phyloP scores from a whole-genome alignment of 2,888 invertebrate genomes.

The Lasioglossum oenotherae region DNA sequence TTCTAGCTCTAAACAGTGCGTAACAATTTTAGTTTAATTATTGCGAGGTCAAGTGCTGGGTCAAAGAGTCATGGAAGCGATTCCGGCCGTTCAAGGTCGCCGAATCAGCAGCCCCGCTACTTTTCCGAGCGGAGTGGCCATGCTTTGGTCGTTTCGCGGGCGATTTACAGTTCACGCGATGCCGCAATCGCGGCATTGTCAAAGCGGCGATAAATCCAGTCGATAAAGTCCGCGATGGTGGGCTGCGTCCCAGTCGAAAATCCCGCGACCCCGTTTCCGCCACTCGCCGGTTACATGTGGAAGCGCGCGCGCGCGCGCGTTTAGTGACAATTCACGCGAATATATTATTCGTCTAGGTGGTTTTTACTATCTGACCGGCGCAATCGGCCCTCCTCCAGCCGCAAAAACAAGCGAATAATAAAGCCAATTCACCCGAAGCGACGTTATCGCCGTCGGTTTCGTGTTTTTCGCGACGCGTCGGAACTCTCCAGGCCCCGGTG shows the following conservation, averaged over 20 bases:
- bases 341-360: conserved; percentile 25
- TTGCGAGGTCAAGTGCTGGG: not conserved
- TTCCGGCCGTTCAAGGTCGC: not conserved
- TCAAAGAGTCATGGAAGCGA: not conserved
- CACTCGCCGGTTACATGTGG: too few relatives aligned
- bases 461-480: conserved; percentile 10
- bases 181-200: conserved; percentile 13
- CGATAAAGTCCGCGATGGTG: conserved; percentile 16
- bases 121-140: not conserved
- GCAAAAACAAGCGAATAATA: conserved; percentile 49
- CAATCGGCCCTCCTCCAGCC: not conserved
- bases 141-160: not conserved
- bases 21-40: not conserved
- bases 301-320: not conserved
- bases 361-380: conserved; percentile 13
- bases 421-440: conserved; percentile 56
- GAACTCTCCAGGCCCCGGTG: not conserved
- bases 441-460: conserved; percentile 40
- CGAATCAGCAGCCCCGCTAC: not conserved
- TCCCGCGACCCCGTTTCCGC: conserved; percentile 10
- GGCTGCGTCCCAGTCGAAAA: not conserved
- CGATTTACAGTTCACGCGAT: conserved; percentile 15
- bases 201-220: conserved; percentile 20
- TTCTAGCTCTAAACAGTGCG: not conserved
- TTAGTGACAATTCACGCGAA: conserved; percentile 23